Base-by-base conservation (phyloP, 1,140 invertebrate species). In the Sesamia nonagrioides region DNA sequence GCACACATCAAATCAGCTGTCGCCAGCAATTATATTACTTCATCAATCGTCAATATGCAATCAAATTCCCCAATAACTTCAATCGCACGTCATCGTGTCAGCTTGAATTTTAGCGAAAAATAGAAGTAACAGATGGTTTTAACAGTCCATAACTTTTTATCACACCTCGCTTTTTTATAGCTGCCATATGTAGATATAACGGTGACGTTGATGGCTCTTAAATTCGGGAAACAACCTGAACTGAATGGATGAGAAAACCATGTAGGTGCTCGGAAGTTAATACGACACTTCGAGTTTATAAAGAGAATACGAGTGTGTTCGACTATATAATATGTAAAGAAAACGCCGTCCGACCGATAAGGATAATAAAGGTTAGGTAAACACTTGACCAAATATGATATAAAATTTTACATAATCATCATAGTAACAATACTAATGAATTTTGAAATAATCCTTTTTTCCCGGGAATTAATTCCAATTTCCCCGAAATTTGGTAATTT, bases 81-180 rank as follows among this genome's bases (percentile, higher is more conserved):
- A 48, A 27, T 68, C 63, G 1, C 9, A 18, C 27, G 63, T 68
- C 63, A 68, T 27, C n/a, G 42, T 48, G 63, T 68, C 63, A 68
- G 40, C 11, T 11, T 6, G 37, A 68, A 48, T 68, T 33, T 18
- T 21, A n/a, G 42, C 40, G 40, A 48, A 50, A 68, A 27, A 68
- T 68, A 68, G 18, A 21, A 21, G 42, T 48, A 68, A 48, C 42
- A 68, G 17, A 68, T 68, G 63, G 40, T 48, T 68, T 68, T 68
- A 68, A 68, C 63, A 68, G 63, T 8, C 63, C 63, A 68, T 68
- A 48, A 68, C 42, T 45, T 68, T 68, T 68, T 68, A 68, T 48
- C 48, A 48, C 63, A 48, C 42, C 42, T 68, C 63, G 42, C 21
- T 68, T 48, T 68, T 68, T 68, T 68, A 50, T 68, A 68, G 63